A percentile compares a stretch with the other conserved stretches of the same genome.
Conservation (phyloP, 2,888 invertebrate genomes). For the Cecidostiba fungosa region DNA sequence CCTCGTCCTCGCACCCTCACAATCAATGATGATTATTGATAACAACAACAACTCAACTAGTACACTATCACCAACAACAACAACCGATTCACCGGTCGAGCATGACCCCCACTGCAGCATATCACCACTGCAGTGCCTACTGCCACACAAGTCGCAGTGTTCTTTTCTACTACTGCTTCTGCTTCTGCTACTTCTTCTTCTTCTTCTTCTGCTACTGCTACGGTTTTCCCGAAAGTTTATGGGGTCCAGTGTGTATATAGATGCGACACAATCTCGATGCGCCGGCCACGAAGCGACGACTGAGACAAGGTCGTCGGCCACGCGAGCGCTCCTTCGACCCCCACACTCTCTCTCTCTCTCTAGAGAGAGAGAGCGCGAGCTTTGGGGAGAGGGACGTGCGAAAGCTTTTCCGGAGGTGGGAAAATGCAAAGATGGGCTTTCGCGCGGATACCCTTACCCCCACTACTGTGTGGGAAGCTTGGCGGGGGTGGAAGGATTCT, state of each 20-base stretch:
- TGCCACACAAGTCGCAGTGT: too few species aligned
- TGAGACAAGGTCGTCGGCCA: slow-evolving; percentile 65
- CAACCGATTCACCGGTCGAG: slow-evolving; percentile 18
- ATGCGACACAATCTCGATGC: slow-evolving; percentile 56
- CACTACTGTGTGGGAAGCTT: background rate
- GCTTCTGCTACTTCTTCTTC: too few species aligned
- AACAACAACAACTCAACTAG: too few species aligned
- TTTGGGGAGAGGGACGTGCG: slow-evolving; percentile 39
- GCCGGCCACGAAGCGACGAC: slow-evolving; percentile 57
- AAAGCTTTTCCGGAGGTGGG: slow-evolving; percentile 67
- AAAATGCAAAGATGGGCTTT: slow-evolving; percentile 69
- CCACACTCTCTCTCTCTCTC: background rate
- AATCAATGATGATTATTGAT: too few species aligned
- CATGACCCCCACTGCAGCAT: slow-evolving; percentile 49
- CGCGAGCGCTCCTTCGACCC: slow-evolving; percentile 42
- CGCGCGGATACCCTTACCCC: background rate
- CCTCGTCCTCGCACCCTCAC: background rate
- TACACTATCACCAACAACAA: background rate
- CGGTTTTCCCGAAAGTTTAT: too few species aligned
- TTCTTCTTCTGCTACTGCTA: too few species aligned
- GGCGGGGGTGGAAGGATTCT: slow-evolving; percentile 15
- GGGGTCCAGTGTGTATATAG: too few species aligned
- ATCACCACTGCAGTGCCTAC: slow-evolving; percentile 41
- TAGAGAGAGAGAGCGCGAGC: too few species aligned
- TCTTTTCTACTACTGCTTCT: background rate